Percentiles rank a stretch among this genome's conserved stretches.
Conservation (phyloP, 2,797 vertebrate genomes). For the Chiloscyllium punctatum region DNA sequence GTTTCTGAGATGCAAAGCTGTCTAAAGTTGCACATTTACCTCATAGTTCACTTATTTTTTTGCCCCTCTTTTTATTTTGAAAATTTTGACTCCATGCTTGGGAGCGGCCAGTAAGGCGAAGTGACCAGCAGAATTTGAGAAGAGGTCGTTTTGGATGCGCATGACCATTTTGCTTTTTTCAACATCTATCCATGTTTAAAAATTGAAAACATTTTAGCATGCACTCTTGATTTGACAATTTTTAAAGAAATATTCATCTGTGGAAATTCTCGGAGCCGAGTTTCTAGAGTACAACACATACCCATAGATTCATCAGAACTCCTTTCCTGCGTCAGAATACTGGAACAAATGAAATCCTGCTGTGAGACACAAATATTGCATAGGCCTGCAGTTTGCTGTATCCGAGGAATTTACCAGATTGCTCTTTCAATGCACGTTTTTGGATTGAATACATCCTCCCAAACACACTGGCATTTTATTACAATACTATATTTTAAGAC, state of each 20-base stretch:
- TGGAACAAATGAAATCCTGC: background rate
- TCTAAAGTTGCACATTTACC: background rate
- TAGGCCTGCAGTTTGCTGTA: background rate
- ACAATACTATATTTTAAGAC: background rate
- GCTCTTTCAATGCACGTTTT: background rate
- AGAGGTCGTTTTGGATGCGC: no score
- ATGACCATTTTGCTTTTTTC: background rate
- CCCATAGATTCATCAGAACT: background rate
- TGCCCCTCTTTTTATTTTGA: no score
- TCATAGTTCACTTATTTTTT: background rate
- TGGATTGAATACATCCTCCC: background rate
- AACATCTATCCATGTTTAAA: background rate
- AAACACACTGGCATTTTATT: background rate
- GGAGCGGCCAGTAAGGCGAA: background rate
- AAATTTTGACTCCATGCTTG: background rate
- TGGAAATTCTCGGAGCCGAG: constrained; percentile 26
- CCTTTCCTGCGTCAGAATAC: constrained; percentile 17
- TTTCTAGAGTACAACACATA: background rate
- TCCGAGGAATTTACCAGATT: background rate
- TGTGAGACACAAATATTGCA: background rate
- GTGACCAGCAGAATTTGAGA: background rate
- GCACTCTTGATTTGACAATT: background rate
- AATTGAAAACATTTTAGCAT: background rate
- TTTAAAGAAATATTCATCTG: background rate
- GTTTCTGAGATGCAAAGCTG: background rate